Evolutionary conservation across 2,888 invertebrate species (phyloP), one percentile per base, ranked within the genome.

Genomic region (Amblyjoppa fuscipennis): DNA sequence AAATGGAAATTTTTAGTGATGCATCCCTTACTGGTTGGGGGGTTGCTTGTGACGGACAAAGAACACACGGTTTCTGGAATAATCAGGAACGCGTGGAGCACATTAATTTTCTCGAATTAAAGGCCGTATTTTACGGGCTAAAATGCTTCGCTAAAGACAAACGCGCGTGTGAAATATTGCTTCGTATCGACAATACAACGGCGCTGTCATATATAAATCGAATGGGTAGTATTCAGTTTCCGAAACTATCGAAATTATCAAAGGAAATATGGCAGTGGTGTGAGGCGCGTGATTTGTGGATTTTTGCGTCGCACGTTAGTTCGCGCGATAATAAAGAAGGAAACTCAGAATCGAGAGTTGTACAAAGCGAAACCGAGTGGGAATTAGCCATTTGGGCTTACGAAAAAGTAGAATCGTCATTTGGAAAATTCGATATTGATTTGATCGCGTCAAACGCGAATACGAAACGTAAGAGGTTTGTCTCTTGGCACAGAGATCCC

Each of bases 401-500:
- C 61, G 38, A 86, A 20, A 25, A 68, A 76, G 68, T 87, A 71
- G 66, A 68, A 49, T 59, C 74, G 82, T 81, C 77, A 79, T 90
- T 86, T 68, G 90, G 81, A 7, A 68, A 78, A 31, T 88, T 87
- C n/a, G 88, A 90, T 7, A 89, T 89, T 41, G 90, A 91, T 70
- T 78, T 90, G 11, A 91, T 91, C 81, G 90, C 90, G 20, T 87
- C 89, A 7, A 75, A 82, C 13, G 61, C 80, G 25, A 91, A 92
- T 83, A 66, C 69, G 34, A 91, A 91, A 82, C 91, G 90, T 70
- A 49, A 78, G 45, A 89, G 80, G 73, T 91, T 87, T 70, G 53
- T 90, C 25, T 92, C 91, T 9, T 91, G 90, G 89, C 61, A 81
- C 38, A 85, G 78, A 68, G 90, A 91, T 78, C 88, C 90, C n/a